These are phyloP conservation scores for Plutomurus gul DNA, from an alignment of 1,140 invertebrate genomes.

Conservation along the genomic window DNA sequence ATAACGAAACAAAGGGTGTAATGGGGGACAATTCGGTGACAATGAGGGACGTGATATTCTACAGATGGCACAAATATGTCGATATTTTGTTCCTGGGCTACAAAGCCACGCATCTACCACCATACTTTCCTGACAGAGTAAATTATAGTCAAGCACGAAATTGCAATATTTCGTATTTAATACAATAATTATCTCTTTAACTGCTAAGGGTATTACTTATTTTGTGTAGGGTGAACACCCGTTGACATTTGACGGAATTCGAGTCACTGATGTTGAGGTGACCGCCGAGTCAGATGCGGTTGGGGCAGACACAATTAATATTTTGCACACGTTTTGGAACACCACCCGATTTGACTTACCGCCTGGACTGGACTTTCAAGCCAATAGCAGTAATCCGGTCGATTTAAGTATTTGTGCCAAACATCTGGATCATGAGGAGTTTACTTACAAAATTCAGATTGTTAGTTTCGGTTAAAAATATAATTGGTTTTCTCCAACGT, in stretches of 20 bases:
- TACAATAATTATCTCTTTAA: too few species aligned
- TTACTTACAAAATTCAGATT: background rate
- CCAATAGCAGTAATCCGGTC: background rate
- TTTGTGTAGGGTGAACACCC: background rate
- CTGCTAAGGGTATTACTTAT: too few species aligned
- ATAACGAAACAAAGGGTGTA: background rate
- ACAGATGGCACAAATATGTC: background rate
- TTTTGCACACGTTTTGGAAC: background rate
- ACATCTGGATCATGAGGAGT: constrained; percentile 24
- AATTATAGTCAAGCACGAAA: too few species aligned
- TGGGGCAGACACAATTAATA: background rate
- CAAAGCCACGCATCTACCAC: background rate
- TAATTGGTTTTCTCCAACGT: too few species aligned
- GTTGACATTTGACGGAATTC: background rate
- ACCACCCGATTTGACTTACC: background rate
- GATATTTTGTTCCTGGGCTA: background rate
- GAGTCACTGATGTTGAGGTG: background rate
- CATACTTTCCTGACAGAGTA: background rate
- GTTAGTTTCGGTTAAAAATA: too few species aligned
- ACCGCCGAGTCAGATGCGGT: background rate
- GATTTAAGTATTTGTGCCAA: constrained; percentile 1
- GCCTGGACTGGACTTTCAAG: background rate
- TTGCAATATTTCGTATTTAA: too few species aligned
- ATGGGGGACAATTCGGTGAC: background rate
- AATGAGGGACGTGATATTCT: background rate